A percentile compares a stretch with the other conserved stretches of the same genome.
Evolutionary conservation across 2,113 vertebrate species (phyloP).

Genomic region (Macaca mulatta): DNA sequence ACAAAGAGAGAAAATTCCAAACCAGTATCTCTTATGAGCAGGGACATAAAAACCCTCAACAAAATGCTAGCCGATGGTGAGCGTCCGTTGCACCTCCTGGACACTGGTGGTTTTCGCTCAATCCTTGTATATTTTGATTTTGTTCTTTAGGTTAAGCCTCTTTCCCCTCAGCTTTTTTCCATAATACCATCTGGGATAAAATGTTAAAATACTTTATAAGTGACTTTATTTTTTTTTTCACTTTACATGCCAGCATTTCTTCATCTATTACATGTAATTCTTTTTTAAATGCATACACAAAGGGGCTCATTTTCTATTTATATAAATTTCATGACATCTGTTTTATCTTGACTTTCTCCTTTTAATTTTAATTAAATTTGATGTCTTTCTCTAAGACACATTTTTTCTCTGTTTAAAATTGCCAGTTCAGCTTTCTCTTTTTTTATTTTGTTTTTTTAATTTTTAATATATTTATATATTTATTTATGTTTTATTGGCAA

Average conservation of each 20-base stretch:
- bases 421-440: not conserved
- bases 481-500: too few relatives aligned
- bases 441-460: too few relatives aligned
- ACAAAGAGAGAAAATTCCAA: not conserved
- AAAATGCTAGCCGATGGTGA: too few relatives aligned
- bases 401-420: not conserved
- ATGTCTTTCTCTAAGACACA: not conserved
- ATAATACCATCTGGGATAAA: not conserved
- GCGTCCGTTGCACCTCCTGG: fast-evolving
- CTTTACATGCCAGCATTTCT: not conserved
- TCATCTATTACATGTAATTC: not conserved
- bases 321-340: not conserved
- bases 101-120: not conserved
- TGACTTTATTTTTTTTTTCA: not conserved
- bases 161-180: not conserved
- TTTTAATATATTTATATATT: too few relatives aligned
- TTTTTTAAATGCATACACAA: not conserved
- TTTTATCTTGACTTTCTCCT: not conserved
- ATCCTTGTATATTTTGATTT: not conserved
- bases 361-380: not conserved
- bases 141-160: not conserved
- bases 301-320: not conserved
- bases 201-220: not conserved
- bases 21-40: not conserved
- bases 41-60: not conserved